A percentile compares a stretch with the other conserved stretches of the same genome.
These are phyloP conservation scores for Corythornis vintsioides DNA, from an alignment of 2,113 vertebrate genomes.

Conservation along the genomic window DNA sequence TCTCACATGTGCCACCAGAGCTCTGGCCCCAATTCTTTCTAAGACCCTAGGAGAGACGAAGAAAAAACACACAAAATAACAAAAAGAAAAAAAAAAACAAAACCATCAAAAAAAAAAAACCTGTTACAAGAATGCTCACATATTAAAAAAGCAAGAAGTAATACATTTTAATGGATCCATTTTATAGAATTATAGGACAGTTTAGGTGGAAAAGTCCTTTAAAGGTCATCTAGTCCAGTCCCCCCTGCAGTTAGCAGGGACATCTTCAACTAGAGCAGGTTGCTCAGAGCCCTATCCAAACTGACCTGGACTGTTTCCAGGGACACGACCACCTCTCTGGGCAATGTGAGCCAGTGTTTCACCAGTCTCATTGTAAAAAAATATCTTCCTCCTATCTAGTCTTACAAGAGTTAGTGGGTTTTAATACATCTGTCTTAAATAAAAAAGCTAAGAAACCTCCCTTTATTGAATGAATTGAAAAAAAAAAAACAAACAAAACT, in stretches of 20 bases:
- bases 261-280: no score
- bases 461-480: background rate
- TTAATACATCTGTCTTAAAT: background rate
- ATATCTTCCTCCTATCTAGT: no score
- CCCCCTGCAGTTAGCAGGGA: no score
- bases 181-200: background rate
- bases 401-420: background rate
- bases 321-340: no score
- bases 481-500: background rate
- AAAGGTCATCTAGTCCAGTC: no score
- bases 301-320: no score
- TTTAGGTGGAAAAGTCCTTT: no score
- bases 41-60: conserved; percentile 81
- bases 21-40: conserved; percentile 94
- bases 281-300: no score
- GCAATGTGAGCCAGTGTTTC: no score
- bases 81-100: background rate
- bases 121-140: background rate
- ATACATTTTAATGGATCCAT: background rate
- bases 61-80: background rate
- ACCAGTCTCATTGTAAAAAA: no score
- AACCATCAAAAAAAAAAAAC: background rate
- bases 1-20: conserved; percentile 94
- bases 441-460: background rate
- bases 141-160: background rate